Conservation (phyloP, 2,797 vertebrate species). For the Typhlichthys subterraneus region DNA sequence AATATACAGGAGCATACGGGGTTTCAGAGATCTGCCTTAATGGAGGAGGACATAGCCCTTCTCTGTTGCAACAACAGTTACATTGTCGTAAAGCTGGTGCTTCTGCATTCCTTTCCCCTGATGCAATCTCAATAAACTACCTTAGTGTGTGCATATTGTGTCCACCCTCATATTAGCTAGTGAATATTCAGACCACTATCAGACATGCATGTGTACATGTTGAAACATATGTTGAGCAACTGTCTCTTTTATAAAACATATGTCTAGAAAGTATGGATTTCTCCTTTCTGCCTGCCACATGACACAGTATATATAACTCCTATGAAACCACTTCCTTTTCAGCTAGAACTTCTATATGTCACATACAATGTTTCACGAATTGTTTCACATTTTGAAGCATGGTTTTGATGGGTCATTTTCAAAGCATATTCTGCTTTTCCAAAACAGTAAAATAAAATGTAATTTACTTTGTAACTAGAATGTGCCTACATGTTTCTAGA, state of each 20-base stretch:
- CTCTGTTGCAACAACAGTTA: slow-evolving; percentile 4
- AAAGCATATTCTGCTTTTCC: no score
- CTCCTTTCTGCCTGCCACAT: slow-evolving; percentile 33
- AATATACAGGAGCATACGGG: background rate
- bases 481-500: no score
- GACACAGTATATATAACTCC: slow-evolving; percentile 11
- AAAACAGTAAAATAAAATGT: no score
- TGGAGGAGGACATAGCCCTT: slow-evolving; percentile 5
- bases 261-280: slow-evolving; percentile 20
- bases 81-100: slow-evolving; percentile 13
- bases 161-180: background rate
- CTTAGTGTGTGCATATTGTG: background rate
- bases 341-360: background rate
- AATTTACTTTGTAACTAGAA: no score
- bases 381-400: background rate
- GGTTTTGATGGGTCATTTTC: no score
- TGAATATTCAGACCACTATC: no score
- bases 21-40: background rate
- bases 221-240: no score
- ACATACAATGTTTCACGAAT: background rate
- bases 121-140: slow-evolving; percentile 6
- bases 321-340: slow-evolving; percentile 20
- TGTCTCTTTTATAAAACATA: no score
- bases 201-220: no score
- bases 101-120: slow-evolving; percentile 20